Base-by-base conservation (phyloP, 2,888 invertebrate genomes). In the Lycocerus yunnanus region DNA sequence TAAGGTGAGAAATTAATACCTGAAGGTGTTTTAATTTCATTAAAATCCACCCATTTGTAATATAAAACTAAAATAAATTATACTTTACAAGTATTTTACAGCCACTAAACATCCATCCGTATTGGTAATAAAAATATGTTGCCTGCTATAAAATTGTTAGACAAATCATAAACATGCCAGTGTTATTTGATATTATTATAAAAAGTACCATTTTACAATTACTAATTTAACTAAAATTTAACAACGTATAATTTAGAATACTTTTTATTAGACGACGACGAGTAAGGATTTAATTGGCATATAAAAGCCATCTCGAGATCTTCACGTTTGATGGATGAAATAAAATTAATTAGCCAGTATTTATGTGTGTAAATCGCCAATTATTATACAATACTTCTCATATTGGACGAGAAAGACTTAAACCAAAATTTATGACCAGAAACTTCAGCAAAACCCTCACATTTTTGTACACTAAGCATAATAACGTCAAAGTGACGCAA, bases 71-170 rank as follows among this genome's bases (percentile, higher is more conserved):
- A 72, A 75, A 75, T 75, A 77, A 77, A 77, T 77, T 75, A 73
- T 71, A 71, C 68, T 75, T 72, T 73, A 74, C 71, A 77, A 72
- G 77, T 73, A 73, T 71, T 77, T 77, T 77, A 77, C 68, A 74
- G 70, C 72, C 72, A 70, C 69, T 77, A 75, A 77, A 77, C 68
- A 66, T 61, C 43, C 43, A 43, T 43, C 72, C 75, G 69, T 65
- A 74, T 72, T 68, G 71, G 72, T 60, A 71, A 67, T 72, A 74
- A 77, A 77, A 74, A 75, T 75, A 70, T 74, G 76, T 71, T 58
- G 69, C 63, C 61, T 16, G 67, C 72, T 63, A 72, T 75, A 77
- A 77, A 77, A 72, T 75, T 68, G 74, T 72, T 74, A 72, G 71
- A 70, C 18, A 66, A 58, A 69, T 72, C 68, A 60, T 77, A 77